phyloP scores from a whole-genome alignment of 2,113 vertebrate genomes.

The Notiomystis cincta region DNA sequence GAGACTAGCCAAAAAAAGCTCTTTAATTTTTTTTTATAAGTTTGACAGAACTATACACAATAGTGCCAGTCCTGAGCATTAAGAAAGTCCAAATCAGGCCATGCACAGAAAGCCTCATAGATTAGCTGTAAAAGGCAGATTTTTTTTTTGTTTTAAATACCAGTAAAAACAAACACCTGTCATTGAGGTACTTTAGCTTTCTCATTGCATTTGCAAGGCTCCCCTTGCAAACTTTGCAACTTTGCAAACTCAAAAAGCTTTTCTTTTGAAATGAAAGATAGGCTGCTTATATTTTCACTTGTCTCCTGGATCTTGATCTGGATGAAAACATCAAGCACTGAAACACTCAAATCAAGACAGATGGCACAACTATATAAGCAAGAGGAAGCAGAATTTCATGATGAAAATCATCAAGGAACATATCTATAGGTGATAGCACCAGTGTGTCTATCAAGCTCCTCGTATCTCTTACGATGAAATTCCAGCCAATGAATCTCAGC shows the following conservation, averaged over 20 bases:
- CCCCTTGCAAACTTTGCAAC: neutral
- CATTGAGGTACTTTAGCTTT: neutral
- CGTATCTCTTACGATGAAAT: neutral
- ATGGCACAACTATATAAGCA: constrained; percentile 23
- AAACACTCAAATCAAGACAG: constrained; percentile 12
- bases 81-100: constrained; percentile 13
- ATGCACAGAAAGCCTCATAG: neutral
- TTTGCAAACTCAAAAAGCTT: neutral
- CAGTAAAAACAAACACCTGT: neutral
- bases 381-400: neutral
- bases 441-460: neutral
- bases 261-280: neutral
- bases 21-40: neutral
- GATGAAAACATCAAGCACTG: constrained; percentile 17
- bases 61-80: neutral
- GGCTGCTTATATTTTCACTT: constrained; percentile 16
- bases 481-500: neutral
- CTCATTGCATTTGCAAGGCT: neutral
- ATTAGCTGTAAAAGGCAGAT: neutral
- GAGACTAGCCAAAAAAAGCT: neutral
- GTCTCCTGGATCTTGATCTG: constrained; percentile 29
- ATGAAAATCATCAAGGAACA: neutral
- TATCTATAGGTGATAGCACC: constrained; percentile 14
- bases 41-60: constrained; percentile 26
- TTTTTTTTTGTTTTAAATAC: neutral